These are phyloP conservation scores for Ectemnius continuus DNA, from an alignment of 2,888 invertebrate species.

Conservation along the genomic window DNA sequence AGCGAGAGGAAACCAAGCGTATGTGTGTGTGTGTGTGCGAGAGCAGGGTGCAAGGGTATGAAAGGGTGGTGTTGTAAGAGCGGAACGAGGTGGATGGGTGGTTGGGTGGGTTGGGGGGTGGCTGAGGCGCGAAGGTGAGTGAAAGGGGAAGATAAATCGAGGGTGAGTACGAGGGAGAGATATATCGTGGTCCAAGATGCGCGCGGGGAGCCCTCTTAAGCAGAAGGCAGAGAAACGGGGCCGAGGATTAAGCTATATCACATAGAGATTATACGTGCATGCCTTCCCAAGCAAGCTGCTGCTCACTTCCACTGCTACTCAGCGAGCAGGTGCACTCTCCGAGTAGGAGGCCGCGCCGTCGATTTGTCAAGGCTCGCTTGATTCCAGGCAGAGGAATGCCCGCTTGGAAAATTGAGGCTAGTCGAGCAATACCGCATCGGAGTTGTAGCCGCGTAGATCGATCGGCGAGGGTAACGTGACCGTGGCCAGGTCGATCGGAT, in stretches of 20 bases:
- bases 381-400: too few species aligned
- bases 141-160: not conserved
- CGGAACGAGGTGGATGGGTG: not conserved
- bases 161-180: not conserved
- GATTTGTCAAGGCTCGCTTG: too few species aligned
- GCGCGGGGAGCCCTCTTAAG: too few species aligned
- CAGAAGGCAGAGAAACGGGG: too few species aligned
- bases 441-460: constrained; percentile 15
- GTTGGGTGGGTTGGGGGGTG: too few species aligned
- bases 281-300: too few species aligned
- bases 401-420: too few species aligned
- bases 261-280: too few species aligned
- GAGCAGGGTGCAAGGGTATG: not conserved
- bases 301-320: too few species aligned
- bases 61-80: not conserved
- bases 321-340: too few species aligned
- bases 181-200: not conserved
- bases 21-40: not conserved
- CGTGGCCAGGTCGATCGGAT: not conserved
- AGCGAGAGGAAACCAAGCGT: not conserved
- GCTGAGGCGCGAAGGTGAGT: not conserved
- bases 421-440: constrained; percentile 16
- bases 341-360: too few species aligned
- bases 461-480: constrained; percentile 12
- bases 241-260: too few species aligned